Conservation (phyloP, 2,113 vertebrate genomes). For the Asarcornis scutulata region DNA sequence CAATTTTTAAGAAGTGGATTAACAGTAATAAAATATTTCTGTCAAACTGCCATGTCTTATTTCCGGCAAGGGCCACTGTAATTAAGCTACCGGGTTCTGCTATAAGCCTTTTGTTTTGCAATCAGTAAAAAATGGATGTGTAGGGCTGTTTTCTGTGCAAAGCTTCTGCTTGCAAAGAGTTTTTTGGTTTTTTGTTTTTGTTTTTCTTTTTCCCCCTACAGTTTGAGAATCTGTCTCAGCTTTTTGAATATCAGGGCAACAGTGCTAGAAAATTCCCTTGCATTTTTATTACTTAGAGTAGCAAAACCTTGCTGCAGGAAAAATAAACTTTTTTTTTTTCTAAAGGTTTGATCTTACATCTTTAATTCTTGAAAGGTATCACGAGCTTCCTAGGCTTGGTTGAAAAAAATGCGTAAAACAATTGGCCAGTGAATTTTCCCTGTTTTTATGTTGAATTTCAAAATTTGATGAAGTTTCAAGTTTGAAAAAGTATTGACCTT, state of each 20-base stretch:
- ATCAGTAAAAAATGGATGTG: neutral
- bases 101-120: neutral
- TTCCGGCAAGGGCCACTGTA: neutral
- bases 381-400: neutral
- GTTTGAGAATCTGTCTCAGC: slow-evolving; percentile 49
- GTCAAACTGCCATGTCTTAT: neutral
- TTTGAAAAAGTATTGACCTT: neutral
- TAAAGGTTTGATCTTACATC: neutral
- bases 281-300: slow-evolving; percentile 31
- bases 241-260: slow-evolving; percentile 22
- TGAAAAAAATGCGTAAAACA: neutral
- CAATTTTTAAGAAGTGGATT: neutral
- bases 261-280: slow-evolving; percentile 30
- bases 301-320: neutral
- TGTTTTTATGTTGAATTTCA: neutral
- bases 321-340: neutral
- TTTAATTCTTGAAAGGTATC: neutral
- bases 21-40: neutral
- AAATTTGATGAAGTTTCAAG: neutral
- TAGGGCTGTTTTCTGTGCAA: slow-evolving; percentile 17
- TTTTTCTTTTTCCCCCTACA: neutral
- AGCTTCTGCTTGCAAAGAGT: slow-evolving; percentile 34
- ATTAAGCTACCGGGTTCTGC: neutral
- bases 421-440: neutral
- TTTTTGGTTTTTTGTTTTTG: neutral